These are phyloP conservation scores for Xyrichtys novacula DNA, from an alignment of 2,797 vertebrate species.

Conservation along the genomic window DNA sequence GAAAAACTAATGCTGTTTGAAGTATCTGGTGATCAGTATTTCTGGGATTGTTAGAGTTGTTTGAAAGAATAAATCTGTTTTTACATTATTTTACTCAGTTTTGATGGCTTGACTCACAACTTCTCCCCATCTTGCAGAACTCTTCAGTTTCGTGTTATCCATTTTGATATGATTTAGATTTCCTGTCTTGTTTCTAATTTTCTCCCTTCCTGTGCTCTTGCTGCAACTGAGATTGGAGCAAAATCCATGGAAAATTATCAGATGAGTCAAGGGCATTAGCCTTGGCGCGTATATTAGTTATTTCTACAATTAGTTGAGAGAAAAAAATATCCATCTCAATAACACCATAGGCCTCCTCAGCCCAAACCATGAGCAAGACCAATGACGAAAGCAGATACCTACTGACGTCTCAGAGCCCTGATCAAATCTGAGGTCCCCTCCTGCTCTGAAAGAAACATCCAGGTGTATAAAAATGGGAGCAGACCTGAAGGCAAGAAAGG, in stretches of 20 bases:
- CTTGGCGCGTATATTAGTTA: conserved; percentile 56
- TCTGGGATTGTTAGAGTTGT: not conserved
- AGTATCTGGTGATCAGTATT: not conserved
- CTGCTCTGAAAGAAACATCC: conserved; percentile 82
- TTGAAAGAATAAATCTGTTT: not conserved
- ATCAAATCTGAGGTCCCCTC: conserved; percentile 86
- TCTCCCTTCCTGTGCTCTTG: not conserved
- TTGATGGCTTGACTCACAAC: not conserved
- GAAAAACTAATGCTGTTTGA: too few species aligned
- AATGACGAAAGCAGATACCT: conserved; percentile 84
- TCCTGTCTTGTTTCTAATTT: conserved; percentile 1
- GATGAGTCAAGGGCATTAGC: conserved; percentile 70
- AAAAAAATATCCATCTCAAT: conserved; percentile 60
- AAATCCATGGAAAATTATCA: conserved; percentile 22
- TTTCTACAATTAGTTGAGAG: conserved; percentile 56
- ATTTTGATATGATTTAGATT: not conserved
- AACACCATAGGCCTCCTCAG: conserved; percentile 65
- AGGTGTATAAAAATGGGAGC: conserved; percentile 91
- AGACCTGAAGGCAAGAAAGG: conserved; percentile 76
- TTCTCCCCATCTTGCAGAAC: not conserved
- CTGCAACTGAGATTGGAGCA: not conserved
- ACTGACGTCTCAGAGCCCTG: conserved; percentile 89
- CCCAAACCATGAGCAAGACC: conserved; percentile 69
- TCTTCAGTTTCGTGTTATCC: too few species aligned
- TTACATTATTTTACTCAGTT: not conserved